Conservation (phyloP, 2,888 invertebrate species). For the Cephus rjabovi region DNA sequence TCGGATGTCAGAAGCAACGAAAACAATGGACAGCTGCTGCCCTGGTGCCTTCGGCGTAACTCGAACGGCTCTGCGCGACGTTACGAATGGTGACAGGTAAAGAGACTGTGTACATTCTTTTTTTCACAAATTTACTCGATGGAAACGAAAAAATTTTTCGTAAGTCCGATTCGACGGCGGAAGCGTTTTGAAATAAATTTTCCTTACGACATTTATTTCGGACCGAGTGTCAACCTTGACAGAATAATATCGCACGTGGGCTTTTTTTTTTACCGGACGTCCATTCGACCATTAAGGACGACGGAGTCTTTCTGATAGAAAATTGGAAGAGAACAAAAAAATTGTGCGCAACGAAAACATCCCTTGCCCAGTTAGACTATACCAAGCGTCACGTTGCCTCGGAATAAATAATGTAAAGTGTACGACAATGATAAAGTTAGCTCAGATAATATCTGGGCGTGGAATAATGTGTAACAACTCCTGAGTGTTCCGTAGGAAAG, state of each 20-base stretch:
- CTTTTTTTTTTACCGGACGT: background rate
- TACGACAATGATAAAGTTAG: background rate
- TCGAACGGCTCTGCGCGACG: background rate
- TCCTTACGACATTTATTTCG: too few species aligned
- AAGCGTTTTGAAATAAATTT: too few species aligned
- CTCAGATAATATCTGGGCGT: background rate
- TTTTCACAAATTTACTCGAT: background rate
- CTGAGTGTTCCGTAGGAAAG: background rate
- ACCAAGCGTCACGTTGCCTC: background rate
- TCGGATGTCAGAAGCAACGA: background rate
- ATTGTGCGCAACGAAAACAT: background rate
- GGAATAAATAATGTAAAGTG: background rate
- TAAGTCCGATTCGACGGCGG: background rate
- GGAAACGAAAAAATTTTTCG: background rate
- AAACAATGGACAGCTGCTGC: background rate
- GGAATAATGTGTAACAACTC: background rate
- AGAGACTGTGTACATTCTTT: too few species aligned
- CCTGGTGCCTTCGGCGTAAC: background rate
- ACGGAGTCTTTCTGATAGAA: background rate
- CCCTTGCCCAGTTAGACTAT: background rate
- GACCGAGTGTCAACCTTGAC: background rate
- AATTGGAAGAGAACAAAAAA: too few species aligned
- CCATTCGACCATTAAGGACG: background rate
- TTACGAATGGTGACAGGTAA: too few species aligned
- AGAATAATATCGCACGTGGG: background rate